These are phyloP conservation scores for Pelecanoides urinatrix DNA, from an alignment of 2,113 vertebrate species.

Conservation along the genomic window DNA sequence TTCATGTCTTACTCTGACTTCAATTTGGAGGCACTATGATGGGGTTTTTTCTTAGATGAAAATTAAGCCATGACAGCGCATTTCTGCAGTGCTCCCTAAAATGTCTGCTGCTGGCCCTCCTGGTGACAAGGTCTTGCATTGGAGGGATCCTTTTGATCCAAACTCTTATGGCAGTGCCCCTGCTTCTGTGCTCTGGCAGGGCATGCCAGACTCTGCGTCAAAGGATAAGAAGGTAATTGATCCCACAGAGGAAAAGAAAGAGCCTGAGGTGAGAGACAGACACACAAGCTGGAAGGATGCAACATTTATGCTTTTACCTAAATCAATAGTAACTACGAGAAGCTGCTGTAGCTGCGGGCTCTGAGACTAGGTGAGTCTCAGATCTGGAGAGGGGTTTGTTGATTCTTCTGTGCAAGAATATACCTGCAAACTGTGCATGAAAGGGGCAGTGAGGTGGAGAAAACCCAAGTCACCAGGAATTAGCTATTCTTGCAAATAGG, in stretches of 20 bases:
- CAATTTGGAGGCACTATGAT: not conserved
- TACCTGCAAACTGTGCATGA: not conserved
- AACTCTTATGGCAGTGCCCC: not conserved
- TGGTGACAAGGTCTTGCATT: not conserved
- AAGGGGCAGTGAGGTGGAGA: not conserved
- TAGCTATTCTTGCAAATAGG: not conserved
- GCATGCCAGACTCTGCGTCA: not conserved
- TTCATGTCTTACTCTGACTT: not conserved
- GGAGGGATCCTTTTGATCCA: not conserved
- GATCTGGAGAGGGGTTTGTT: not conserved
- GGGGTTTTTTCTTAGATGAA: not conserved
- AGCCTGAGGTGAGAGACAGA: not conserved
- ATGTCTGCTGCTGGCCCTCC: not conserved
- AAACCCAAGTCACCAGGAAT: not conserved
- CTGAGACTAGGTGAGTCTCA: not conserved
- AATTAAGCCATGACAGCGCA: not conserved
- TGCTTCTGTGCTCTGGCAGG: not conserved
- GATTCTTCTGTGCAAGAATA: not conserved
- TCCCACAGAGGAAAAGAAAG: conserved; percentile 29
- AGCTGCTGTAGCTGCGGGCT: not conserved
- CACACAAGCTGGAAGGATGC: not conserved
- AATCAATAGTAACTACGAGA: conserved; percentile 2
- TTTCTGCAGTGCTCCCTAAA: not conserved
- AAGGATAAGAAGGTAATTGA: conserved; percentile 23
- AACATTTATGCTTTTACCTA: conserved; percentile 7